phyloP scores from a whole-genome alignment of 2,888 invertebrate species.

The Pherbina coryleti region DNA sequence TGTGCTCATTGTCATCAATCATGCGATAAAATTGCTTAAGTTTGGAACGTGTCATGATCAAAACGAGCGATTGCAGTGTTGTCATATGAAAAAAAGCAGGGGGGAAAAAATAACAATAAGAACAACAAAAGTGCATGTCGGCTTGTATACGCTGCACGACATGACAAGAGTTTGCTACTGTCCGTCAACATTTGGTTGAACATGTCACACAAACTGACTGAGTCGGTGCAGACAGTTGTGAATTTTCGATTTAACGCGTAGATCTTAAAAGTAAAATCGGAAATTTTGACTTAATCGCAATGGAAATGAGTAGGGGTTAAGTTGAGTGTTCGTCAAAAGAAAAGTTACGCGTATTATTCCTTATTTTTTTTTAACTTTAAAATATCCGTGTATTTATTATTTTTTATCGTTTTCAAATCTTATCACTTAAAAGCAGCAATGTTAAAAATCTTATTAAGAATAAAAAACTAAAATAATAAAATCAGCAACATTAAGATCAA shows the following conservation, averaged over 20 bases:
- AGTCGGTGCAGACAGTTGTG: background rate
- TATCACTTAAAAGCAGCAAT: background rate
- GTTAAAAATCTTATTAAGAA: background rate
- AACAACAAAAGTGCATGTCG: background rate
- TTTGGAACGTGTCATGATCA: background rate
- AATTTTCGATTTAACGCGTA: background rate
- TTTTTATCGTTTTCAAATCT: background rate
- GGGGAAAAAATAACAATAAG: background rate
- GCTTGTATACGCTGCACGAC: background rate
- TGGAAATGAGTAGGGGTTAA: background rate
- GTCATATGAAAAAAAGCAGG: background rate
- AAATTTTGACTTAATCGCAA: background rate
- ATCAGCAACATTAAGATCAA: background rate
- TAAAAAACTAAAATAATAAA: background rate
- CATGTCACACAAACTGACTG: background rate
- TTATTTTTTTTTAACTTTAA: background rate
- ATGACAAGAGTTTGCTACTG: background rate
- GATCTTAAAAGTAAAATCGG: background rate
- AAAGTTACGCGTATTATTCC: background rate
- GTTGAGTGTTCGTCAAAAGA: background rate
- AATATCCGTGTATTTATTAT: background rate
- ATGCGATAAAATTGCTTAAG: slow-evolving; percentile 2
- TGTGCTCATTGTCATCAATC: slow-evolving; percentile 3
- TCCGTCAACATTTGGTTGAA: background rate
- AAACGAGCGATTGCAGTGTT: background rate